phyloP scores from a whole-genome alignment of 2,797 vertebrate genomes.

The Echeneis naucrates region DNA sequence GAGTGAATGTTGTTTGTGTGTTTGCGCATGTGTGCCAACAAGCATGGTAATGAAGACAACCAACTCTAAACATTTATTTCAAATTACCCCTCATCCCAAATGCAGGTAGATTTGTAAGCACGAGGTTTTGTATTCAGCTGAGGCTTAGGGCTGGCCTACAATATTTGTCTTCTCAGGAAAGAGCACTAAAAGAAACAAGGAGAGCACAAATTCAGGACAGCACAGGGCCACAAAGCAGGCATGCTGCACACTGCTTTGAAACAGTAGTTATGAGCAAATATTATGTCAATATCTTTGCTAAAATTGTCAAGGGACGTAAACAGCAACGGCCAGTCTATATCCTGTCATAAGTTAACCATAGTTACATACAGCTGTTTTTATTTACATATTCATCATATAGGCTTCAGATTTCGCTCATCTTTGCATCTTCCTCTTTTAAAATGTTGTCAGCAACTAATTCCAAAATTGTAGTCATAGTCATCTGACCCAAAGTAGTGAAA shows the following conservation, averaged over 20 bases:
- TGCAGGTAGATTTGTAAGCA: constrained; percentile 28
- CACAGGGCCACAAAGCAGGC: constrained; percentile 71
- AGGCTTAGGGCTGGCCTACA: constrained; percentile 60
- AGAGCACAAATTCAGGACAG: constrained; percentile 74
- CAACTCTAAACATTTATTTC: constrained; percentile 24
- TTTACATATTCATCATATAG: constrained; percentile 76
- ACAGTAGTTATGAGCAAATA: constrained; percentile 49
- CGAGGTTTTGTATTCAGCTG: constrained; percentile 14
- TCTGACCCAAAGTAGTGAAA: constrained; percentile 35
- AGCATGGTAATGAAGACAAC: constrained; percentile 60
- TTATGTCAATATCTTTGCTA: constrained; percentile 51
- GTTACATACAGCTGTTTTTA: constrained; percentile 86
- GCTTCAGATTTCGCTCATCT: constrained; percentile 48
- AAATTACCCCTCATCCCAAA: constrained; percentile 29
- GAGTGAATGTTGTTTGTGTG: constrained; percentile 76
- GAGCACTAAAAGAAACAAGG: constrained; percentile 66
- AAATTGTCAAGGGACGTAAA: constrained; percentile 56
- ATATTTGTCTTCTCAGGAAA: constrained; percentile 77
- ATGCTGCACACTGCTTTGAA: constrained; percentile 61
- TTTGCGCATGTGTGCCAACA: constrained; percentile 59
- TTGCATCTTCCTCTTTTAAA: constrained; percentile 41
- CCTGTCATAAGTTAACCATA: constrained; percentile 47
- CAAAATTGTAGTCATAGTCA: constrained; percentile 56
- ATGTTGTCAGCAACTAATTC: constrained; percentile 44
- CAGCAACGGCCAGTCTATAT: constrained; percentile 72